Conservation (phyloP, 1,140 invertebrate genomes). For the Papilio helenus region DNA sequence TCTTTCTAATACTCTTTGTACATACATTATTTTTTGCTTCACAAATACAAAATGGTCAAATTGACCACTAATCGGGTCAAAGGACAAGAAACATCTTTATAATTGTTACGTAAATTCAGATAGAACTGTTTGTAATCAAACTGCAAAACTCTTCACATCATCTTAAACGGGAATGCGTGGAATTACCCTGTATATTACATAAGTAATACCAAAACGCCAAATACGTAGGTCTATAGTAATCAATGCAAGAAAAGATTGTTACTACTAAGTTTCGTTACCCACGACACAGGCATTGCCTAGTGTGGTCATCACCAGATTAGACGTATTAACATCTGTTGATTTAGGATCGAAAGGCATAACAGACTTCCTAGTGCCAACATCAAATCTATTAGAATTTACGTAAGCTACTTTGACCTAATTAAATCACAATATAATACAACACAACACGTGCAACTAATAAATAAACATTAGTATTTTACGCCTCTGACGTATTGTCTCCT, state of each 20-base stretch:
- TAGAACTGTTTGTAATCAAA: neutral
- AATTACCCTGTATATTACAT: too few species aligned
- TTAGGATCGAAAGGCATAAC: too few species aligned
- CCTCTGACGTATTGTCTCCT: constrained; percentile 79
- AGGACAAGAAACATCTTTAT: neutral
- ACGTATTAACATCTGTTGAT: too few species aligned
- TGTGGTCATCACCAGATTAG: too few species aligned
- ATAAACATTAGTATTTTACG: constrained; percentile 54
- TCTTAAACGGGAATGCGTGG: too few species aligned
- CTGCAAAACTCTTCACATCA: neutral
- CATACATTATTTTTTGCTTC: neutral
- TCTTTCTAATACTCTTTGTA: neutral
- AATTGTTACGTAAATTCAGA: neutral
- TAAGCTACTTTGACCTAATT: constrained; percentile 28
- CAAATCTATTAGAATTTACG: neutral
- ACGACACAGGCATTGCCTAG: too few species aligned
- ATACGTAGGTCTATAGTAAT: too few species aligned
- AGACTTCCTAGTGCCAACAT: too few species aligned
- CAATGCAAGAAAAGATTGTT: too few species aligned
- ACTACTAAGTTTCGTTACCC: too few species aligned
- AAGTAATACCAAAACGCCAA: too few species aligned
- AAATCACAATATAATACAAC: constrained; percentile 39
- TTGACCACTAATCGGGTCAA: neutral
- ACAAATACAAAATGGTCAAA: neutral
- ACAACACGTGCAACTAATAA: constrained; percentile 45